These are phyloP conservation scores for Chiloscyllium punctatum DNA, from an alignment of 2,797 vertebrate genomes.

Conservation along the genomic window DNA sequence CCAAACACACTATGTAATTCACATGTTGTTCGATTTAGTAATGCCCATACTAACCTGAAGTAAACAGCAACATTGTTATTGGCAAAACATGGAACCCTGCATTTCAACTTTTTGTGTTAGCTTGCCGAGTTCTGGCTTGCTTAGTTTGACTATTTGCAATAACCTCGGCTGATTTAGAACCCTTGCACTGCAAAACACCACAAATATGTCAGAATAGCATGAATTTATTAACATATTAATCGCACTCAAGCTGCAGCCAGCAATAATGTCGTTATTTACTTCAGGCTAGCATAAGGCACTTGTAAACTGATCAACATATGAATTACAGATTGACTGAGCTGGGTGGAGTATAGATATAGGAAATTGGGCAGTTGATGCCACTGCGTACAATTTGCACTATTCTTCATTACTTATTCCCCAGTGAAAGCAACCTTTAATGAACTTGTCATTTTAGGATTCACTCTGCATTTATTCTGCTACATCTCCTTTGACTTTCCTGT, in stretches of 20 bases:
- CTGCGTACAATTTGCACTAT: neutral
- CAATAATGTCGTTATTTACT: neutral
- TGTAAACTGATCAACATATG: neutral
- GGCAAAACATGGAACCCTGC: neutral
- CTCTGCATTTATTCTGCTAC: neutral
- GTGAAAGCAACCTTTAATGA: neutral
- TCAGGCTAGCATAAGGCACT: neutral
- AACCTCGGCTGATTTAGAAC: neutral
- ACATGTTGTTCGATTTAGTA: too few relatives aligned
- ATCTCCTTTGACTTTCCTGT: neutral
- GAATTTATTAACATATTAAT: neutral
- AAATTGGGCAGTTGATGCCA: neutral
- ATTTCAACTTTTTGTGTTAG: neutral
- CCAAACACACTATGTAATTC: neutral
- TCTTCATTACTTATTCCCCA: neutral
- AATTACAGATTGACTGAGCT: neutral
- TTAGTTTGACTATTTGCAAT: neutral
- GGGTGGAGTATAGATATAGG: neutral
- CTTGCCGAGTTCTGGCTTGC: neutral
- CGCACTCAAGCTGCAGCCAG: neutral
- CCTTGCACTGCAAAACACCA: neutral
- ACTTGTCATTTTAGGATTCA: neutral
- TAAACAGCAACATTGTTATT: too few relatives aligned
- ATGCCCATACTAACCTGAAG: too few relatives aligned
- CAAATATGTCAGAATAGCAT: slow-evolving; percentile 6